Evolutionary conservation across 2,113 vertebrate species (phyloP).

Genomic region (Argyrosomus japonicus): DNA sequence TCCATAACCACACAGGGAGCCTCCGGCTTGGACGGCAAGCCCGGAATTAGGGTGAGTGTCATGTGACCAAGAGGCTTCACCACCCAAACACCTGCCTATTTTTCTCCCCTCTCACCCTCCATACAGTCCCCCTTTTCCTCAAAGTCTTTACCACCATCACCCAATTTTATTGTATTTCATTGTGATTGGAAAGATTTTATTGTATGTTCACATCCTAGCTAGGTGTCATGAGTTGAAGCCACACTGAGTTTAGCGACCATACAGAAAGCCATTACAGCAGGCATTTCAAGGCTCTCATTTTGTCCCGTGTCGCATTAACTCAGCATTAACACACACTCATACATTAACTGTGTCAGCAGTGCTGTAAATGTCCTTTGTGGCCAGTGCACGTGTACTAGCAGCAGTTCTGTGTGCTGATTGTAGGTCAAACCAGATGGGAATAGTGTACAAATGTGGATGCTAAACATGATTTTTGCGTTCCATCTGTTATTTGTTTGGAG

Average conservation of each 20-base stretch:
- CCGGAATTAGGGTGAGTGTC: constrained; percentile 98
- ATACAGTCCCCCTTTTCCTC: constrained; percentile 17
- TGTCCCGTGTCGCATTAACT: constrained; percentile 81
- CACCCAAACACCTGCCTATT: constrained; percentile 58
- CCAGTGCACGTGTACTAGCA: constrained; percentile 65
- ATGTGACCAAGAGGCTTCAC: constrained; percentile 83
- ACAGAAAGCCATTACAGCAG: constrained; percentile 8
- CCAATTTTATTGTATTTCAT: constrained; percentile 31
- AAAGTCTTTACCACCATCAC: constrained; percentile 15
- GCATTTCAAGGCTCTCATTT: constrained; percentile 55
- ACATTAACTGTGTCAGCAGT: constrained; percentile 79
- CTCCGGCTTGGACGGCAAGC: constrained; percentile 99
- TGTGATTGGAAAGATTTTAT: constrained; percentile 11
- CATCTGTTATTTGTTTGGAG: constrained; percentile 30
- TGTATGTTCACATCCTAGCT: background rate
- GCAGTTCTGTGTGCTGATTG: constrained; percentile 48
- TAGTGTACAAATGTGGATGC: constrained; percentile 19
- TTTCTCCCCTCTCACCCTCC: constrained; percentile 42
- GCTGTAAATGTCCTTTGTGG: constrained; percentile 63
- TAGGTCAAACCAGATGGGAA: constrained; percentile 38
- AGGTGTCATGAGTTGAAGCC: background rate
- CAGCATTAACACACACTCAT: constrained; percentile 84
- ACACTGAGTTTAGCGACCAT: constrained; percentile 11
- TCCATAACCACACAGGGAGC: constrained; percentile 97
- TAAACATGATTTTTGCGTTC: constrained; percentile 28